These are phyloP conservation scores for Cettia cetti DNA, from an alignment of 2,113 vertebrate species.

Conservation along the genomic window DNA sequence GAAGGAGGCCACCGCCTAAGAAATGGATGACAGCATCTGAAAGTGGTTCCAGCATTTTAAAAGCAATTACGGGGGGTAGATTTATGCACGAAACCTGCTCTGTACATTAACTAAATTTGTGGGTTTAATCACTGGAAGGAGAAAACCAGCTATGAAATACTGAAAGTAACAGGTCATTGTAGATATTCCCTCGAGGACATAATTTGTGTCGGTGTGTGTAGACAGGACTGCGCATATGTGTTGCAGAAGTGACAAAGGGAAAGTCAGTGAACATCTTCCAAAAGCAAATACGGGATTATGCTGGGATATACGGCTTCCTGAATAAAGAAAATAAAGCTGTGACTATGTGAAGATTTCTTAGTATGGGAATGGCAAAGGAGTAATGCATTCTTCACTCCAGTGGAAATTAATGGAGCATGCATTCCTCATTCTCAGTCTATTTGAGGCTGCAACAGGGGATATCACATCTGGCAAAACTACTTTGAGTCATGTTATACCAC, in stretches of 20 bases:
- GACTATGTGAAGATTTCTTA: constrained; percentile 6
- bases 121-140: constrained; percentile 58
- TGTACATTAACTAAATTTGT: constrained; percentile 67
- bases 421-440: constrained; percentile 51
- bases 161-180: constrained; percentile 28
- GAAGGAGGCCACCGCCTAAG: constrained; percentile 30
- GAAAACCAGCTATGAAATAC: constrained; percentile 45
- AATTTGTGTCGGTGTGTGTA: neutral
- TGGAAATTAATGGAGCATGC: constrained; percentile 46
- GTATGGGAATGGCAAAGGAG: constrained; percentile 30
- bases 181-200: neutral
- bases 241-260: constrained; percentile 6
- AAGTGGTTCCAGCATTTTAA: constrained; percentile 61
- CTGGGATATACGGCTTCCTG: constrained; percentile 13
- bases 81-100: constrained; percentile 59
- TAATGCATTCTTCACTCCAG: constrained; percentile 50
- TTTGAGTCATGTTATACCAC: constrained; percentile 37
- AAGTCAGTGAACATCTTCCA: constrained; percentile 33
- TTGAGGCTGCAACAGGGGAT: constrained; percentile 44
- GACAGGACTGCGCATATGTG: neutral
- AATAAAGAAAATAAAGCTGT: constrained; percentile 34
- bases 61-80: constrained; percentile 62
- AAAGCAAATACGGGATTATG: constrained; percentile 20
- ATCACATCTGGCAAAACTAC: constrained; percentile 64
- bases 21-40: constrained; percentile 52